Percentiles rank a stretch among this genome's conserved stretches.
phyloP scores from a whole-genome alignment of 2,797 vertebrate genomes.

The Enteromius argenteus region DNA sequence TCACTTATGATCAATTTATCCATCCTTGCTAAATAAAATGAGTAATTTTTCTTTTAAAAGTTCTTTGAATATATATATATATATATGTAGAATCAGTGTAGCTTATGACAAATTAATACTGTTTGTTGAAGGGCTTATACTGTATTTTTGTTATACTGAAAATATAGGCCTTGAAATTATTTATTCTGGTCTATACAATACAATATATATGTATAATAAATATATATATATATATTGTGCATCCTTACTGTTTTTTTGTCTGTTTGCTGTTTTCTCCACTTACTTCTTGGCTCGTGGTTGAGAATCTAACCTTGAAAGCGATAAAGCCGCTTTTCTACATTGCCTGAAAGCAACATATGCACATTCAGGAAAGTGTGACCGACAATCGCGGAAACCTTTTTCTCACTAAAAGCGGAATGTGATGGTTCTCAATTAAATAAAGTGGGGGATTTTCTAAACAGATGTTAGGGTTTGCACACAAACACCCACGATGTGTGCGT shows the following conservation, averaged over 20 bases:
- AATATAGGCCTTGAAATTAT: not conserved
- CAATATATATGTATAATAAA: too few relatives aligned
- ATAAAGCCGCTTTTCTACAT: not conserved
- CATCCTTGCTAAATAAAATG: too few relatives aligned
- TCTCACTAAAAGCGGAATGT: not conserved
- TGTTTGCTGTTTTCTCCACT: not conserved
- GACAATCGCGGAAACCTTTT: not conserved
- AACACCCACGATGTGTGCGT: not conserved
- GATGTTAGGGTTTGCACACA: constrained; percentile 11
- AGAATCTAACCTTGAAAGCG: constrained; percentile 1
- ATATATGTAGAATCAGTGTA: too few relatives aligned
- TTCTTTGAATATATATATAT: too few relatives aligned
- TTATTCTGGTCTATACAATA: not conserved
- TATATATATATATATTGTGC: not conserved
- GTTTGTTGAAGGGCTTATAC: not conserved
- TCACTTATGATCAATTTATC: not conserved
- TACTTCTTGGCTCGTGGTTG: not conserved
- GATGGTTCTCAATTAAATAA: not conserved
- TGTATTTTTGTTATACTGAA: not conserved
- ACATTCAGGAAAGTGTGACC: not conserved
- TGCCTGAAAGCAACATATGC: constrained; percentile 15
- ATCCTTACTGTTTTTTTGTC: not conserved
- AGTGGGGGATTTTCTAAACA: constrained; percentile 29
- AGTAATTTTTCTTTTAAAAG: not conserved
- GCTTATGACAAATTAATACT: not conserved